Evolutionary conservation across 2,797 vertebrate species (phyloP).

Genomic region (Oryzias dopingdopingensis): DNA sequence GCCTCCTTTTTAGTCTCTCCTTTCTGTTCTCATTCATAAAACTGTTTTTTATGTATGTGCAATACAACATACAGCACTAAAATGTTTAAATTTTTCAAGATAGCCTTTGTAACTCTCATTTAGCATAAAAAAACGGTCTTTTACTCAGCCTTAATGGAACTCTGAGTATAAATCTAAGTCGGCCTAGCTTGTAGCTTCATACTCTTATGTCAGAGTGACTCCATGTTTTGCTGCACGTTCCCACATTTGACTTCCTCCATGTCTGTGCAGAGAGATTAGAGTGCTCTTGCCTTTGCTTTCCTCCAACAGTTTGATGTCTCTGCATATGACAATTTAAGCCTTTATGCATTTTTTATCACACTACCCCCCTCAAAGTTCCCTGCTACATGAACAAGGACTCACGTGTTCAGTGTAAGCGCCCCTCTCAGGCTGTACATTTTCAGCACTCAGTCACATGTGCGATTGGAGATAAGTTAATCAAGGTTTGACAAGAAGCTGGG

Average conservation of each 20-base stretch:
- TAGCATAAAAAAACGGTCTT: slow-evolving; percentile 9
- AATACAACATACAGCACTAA: slow-evolving; percentile 12
- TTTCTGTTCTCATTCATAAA: slow-evolving; percentile 61
- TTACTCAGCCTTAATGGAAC: slow-evolving; percentile 18
- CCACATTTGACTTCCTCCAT: not conserved
- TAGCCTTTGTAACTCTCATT: slow-evolving; percentile 9
- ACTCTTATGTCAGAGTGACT: slow-evolving; percentile 1
- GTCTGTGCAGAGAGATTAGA: slow-evolving; percentile 25
- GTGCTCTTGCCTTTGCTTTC: slow-evolving; percentile 14
- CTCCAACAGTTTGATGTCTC: slow-evolving; percentile 1
- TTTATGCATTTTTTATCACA: slow-evolving; percentile 2
- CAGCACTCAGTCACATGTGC: too few species aligned
- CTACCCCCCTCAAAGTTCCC: slow-evolving; percentile 12
- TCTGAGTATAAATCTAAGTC: slow-evolving; percentile 5
- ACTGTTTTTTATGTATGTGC: slow-evolving; percentile 10
- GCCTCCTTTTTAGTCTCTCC: not conserved
- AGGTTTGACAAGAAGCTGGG: slow-evolving; percentile 9
- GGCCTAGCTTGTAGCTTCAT: slow-evolving; percentile 11
- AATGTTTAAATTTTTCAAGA: slow-evolving; percentile 15
- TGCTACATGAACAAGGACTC: not conserved
- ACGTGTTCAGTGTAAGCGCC: not conserved
- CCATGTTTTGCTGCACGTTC: slow-evolving; percentile 8
- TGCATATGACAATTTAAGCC: slow-evolving; percentile 7
- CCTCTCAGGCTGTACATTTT: too few species aligned
- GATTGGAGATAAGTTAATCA: not conserved